These are phyloP conservation scores for Tetranychus piercei DNA, from an alignment of 2,888 invertebrate genomes.

Conservation along the genomic window DNA sequence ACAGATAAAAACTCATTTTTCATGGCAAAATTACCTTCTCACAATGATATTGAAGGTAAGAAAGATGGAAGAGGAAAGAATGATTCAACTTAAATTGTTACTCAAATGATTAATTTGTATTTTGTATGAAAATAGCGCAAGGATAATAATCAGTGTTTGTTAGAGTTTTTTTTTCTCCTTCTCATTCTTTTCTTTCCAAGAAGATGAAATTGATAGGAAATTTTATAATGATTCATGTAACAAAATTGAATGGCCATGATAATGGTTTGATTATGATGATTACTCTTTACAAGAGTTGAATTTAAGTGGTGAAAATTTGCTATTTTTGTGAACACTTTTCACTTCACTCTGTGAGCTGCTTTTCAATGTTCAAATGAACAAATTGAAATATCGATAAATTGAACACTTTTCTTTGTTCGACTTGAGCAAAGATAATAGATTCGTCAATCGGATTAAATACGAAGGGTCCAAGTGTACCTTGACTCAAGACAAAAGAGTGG, in stretches of 20 bases:
- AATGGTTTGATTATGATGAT: not conserved
- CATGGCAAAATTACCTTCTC: not conserved
- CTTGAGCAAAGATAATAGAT: not conserved
- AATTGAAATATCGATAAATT: not conserved
- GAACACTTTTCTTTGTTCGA: not conserved
- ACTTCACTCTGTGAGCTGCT: too few species aligned
- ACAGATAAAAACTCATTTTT: not conserved
- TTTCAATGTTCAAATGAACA: too few species aligned
- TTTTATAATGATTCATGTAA: not conserved
- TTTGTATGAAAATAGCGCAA: too few species aligned
- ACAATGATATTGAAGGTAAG: not conserved
- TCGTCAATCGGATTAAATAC: not conserved
- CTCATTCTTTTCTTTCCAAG: not conserved
- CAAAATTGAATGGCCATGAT: not conserved
- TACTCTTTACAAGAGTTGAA: too few species aligned
- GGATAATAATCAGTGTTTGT: too few species aligned
- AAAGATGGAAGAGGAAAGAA: not conserved
- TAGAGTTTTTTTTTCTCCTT: not conserved
- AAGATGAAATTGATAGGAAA: constrained; percentile 1
- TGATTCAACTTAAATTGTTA: not conserved
- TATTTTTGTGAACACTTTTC: too few species aligned
- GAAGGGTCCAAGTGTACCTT: not conserved
- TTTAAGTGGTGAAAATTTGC: too few species aligned
- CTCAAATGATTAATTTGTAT: not conserved
- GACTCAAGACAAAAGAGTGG: not conserved